Evolutionary conservation across 2,113 vertebrate genomes (phyloP).

Genomic region (Tupaia tana): DNA sequence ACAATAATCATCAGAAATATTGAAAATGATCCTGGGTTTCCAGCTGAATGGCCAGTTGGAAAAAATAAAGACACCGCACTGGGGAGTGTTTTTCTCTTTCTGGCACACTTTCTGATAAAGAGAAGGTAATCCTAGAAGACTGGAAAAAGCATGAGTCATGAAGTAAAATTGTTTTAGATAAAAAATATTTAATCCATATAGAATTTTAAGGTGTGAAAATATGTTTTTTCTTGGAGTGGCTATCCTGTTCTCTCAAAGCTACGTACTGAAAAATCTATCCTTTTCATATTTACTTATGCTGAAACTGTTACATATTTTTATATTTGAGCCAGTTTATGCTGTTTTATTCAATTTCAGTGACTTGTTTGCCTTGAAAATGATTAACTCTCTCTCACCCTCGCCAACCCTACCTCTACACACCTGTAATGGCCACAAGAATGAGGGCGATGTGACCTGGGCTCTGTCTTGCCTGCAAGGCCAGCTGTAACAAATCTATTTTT

Average conservation of each 20-base stretch:
- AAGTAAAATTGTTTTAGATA: not conserved
- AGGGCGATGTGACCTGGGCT: not conserved
- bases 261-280: not conserved
- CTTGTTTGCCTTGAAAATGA: not conserved
- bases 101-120: not conserved
- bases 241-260: not conserved
- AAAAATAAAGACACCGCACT: not conserved
- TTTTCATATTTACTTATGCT: slow-evolving; percentile 8
- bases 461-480: not conserved
- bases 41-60: not conserved
- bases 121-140: not conserved
- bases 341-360: not conserved
- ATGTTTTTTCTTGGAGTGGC: not conserved
- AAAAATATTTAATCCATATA: not conserved
- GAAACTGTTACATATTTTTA: not conserved
- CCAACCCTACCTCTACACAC: too few species aligned
- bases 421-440: not conserved
- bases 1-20: not conserved
- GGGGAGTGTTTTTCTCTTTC: too few species aligned
- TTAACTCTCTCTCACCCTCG: not conserved
- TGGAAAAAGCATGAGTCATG: not conserved
- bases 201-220: slow-evolving; percentile 26
- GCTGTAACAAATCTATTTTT: not conserved
- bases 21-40: not conserved
- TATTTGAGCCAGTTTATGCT: not conserved